Conservation (phyloP, 2,888 invertebrate genomes). For the Lottia gigantea region DNA sequence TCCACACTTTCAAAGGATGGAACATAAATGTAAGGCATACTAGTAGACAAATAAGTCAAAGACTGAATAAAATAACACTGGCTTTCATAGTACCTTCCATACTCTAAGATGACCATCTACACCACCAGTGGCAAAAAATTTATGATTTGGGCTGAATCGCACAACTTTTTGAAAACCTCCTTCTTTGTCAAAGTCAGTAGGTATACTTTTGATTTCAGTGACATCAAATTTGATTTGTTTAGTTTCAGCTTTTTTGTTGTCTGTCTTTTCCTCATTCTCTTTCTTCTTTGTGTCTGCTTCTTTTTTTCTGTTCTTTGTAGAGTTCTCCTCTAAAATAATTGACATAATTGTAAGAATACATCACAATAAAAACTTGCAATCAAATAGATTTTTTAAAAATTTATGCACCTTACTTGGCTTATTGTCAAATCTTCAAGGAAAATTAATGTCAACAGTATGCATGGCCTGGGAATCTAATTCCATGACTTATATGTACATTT, state of each 20-base stretch:
- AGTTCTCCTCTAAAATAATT: background rate
- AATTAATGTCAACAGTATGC: too few relatives aligned
- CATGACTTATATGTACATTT: too few relatives aligned
- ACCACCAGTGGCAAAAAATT: slow-evolving; percentile 89
- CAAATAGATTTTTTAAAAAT: too few relatives aligned
- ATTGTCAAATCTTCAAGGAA: too few relatives aligned
- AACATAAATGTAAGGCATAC: background rate
- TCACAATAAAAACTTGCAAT: too few relatives aligned
- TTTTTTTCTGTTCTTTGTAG: background rate
- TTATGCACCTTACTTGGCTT: too few relatives aligned
- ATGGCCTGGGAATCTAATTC: too few relatives aligned
- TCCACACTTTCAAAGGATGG: background rate
- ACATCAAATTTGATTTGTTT: slow-evolving; percentile 66
- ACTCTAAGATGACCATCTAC: slow-evolving; percentile 87
- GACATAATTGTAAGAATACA: too few relatives aligned
- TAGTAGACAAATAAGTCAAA: background rate
- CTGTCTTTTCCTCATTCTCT: slow-evolving; percentile 24
- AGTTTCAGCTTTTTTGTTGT: slow-evolving; percentile 21
- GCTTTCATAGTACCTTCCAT: slow-evolving; percentile 74
- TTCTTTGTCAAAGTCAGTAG: slow-evolving; percentile 70
- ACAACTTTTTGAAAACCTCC: slow-evolving; percentile 91
- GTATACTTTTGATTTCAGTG: slow-evolving; percentile 56
- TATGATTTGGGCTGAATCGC: slow-evolving; percentile 80
- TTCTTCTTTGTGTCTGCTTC: slow-evolving; percentile 33
- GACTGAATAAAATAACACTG: background rate